These are phyloP conservation scores for Muricea muricata DNA, from an alignment of 92 coral and sea anemone genomes.

Conservation along the genomic window DNA sequence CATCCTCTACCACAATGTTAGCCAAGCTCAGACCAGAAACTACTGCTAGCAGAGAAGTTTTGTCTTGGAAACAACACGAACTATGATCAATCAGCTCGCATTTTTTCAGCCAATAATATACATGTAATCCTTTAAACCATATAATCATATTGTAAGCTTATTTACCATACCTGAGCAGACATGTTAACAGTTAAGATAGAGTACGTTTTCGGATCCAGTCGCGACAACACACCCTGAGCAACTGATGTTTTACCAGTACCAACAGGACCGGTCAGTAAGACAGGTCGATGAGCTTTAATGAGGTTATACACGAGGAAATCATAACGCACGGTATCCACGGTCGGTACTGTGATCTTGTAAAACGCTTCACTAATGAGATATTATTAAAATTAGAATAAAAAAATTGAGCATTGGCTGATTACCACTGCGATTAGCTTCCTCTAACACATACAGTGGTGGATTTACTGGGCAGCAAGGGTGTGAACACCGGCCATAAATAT, in stretches of 20 bases:
- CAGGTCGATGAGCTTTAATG: slow-evolving; percentile 96
- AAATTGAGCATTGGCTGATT: neutral
- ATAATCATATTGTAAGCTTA: no score
- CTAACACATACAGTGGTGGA: no score
- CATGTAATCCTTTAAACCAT: no score
- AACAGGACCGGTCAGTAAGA: slow-evolving; percentile 94
- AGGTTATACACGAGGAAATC: slow-evolving; percentile 98
- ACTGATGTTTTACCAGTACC: slow-evolving; percentile 99
- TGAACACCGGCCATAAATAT: no score
- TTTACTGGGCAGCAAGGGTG: no score
- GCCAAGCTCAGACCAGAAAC: no score
- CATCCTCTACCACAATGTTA: no score
- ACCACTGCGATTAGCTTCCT: neutral
- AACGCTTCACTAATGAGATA: slow-evolving; percentile 87
- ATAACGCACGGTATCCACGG: slow-evolving; percentile 98
- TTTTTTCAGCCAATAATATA: no score
- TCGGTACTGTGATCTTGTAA: slow-evolving; percentile 99
- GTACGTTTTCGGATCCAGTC: slow-evolving; percentile 95
- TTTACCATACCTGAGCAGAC: slow-evolving; percentile 90
- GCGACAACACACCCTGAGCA: slow-evolving; percentile 94
- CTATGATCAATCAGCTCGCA: no score
- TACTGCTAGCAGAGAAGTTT: no score
- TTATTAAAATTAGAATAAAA: no score
- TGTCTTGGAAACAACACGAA: no score
- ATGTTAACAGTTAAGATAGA: slow-evolving; percentile 87